A percentile compares a stretch with the other conserved stretches of the same genome.
phyloP scores from a whole-genome alignment of 2,888 invertebrate species.

The Monopis laevigella region DNA sequence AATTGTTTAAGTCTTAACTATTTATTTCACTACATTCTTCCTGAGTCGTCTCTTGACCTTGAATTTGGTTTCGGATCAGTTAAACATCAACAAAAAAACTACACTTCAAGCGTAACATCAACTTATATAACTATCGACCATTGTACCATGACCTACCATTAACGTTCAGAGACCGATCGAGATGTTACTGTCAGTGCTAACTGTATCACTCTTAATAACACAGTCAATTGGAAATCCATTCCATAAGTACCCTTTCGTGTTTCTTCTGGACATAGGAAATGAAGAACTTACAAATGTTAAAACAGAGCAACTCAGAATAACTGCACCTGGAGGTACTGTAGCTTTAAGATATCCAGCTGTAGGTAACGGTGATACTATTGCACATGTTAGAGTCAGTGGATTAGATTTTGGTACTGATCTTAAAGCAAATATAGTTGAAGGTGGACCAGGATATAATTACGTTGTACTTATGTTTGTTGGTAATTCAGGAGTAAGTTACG shows the following conservation, averaged over 20 bases:
- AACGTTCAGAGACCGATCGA: slow-evolving; percentile 23
- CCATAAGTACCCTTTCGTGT: slow-evolving; percentile 53
- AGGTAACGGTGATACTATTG: slow-evolving; percentile 42
- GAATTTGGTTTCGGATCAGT: slow-evolving; percentile 41
- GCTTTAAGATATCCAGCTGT: slow-evolving; percentile 50
- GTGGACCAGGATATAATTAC: slow-evolving; percentile 56
- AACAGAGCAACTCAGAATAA: slow-evolving; percentile 48
- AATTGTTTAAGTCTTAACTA: too few species aligned
- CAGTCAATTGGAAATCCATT: slow-evolving; percentile 38
- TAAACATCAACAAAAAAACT: slow-evolving; percentile 37
- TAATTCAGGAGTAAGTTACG: slow-evolving; percentile 41
- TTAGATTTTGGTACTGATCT: slow-evolving; percentile 54
- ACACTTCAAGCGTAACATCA: slow-evolving; percentile 44
- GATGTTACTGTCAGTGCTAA: slow-evolving; percentile 36
- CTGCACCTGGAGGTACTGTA: slow-evolving; percentile 49
- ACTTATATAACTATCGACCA: slow-evolving; percentile 52
- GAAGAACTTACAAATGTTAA: slow-evolving; percentile 49
- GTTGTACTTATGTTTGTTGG: slow-evolving; percentile 49
- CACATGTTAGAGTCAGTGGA: slow-evolving; percentile 51
- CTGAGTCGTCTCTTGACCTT: slow-evolving; percentile 32
- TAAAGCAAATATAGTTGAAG: slow-evolving; percentile 50
- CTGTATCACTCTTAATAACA: slow-evolving; percentile 18
- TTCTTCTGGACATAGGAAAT: slow-evolving; percentile 53
- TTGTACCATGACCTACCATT: slow-evolving; percentile 41
- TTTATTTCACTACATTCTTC: too few species aligned